Evolutionary conservation across 2,888 invertebrate species (phyloP), one percentile per base, ranked within the genome.

Genomic region (Copidosoma aretas): DNA sequence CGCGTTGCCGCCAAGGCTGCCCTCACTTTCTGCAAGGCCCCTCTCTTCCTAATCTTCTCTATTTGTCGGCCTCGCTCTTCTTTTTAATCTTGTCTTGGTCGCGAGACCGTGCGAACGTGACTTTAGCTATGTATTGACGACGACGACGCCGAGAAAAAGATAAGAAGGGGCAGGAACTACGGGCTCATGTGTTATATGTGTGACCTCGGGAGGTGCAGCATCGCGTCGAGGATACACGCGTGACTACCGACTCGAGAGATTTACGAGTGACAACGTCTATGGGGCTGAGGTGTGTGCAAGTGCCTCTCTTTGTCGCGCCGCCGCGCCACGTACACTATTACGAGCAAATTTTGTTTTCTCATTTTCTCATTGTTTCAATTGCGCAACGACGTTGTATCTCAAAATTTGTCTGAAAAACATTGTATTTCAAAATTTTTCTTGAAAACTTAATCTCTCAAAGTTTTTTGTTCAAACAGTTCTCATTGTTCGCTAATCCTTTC

Each of bases 101-200:
- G 53, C 68, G 64, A 46, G 46, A 14, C 19, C 58, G 3, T 25
- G 66, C 70, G 68, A 68, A 73, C 73, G 74, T 73, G 73, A 74
- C 73, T 71, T 70, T 52, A 39, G 70, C 67, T 67, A 64, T 59
- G 65, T 62, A 51, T 68, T 51, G 71, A 65, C 43, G 41, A 12
- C 58, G 25, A 52, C 10, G 41, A 15, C 49, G 15, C 49, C 41
- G 43, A 14, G 43, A 46, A 46, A 12, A 17, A 46, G 43, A 12
- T 32, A 32, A 32, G 8, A 32, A 32, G 32, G 32, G 8, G 32
- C 3, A 32, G 32, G 32, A 32, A 5, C 32, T 32, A 5, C 32
- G 32, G 8, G 32, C 8, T 32, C 8, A 32, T 32, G 32, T 8
- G 4, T 4, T 46, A 12, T 46, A 46, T 46, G 12, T 14, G 12